Evolutionary conservation across 2,888 invertebrate species (phyloP).

Genomic region (Nineta flava): DNA sequence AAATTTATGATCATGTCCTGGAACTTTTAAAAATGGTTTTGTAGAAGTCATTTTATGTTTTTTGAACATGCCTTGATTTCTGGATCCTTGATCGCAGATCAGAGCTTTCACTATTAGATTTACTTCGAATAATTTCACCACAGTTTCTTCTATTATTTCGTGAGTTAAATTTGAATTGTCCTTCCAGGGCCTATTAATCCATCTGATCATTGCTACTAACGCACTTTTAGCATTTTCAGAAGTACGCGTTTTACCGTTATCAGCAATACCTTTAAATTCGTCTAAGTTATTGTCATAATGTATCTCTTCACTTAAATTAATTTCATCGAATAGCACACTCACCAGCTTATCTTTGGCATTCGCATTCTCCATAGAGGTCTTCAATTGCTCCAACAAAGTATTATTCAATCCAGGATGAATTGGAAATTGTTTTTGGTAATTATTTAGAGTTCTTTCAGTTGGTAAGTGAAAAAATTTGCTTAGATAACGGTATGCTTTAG

Average conservation of each 20-base stretch:
- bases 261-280: not conserved
- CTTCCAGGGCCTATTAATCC: not conserved
- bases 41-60: not conserved
- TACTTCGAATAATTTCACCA: not conserved
- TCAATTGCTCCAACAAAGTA: not conserved
- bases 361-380: not conserved
- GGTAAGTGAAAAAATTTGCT: not conserved
- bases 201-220: not conserved
- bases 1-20: not conserved
- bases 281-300: not conserved
- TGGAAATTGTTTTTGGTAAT: not conserved
- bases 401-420: not conserved
- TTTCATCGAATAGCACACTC: not conserved
- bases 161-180: not conserved
- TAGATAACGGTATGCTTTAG: not conserved
- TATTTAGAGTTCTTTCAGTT: not conserved
- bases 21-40: not conserved
- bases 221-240: not conserved
- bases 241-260: not conserved
- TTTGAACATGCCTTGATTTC: not conserved
- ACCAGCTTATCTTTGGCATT: not conserved
- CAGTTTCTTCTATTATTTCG: not conserved
- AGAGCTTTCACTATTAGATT: not conserved
- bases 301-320: not conserved
- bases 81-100: not conserved